Evolutionary conservation across 2,888 invertebrate species (phyloP), one percentile per base, ranked within the genome.

Genomic region (Cancer borealis): DNA sequence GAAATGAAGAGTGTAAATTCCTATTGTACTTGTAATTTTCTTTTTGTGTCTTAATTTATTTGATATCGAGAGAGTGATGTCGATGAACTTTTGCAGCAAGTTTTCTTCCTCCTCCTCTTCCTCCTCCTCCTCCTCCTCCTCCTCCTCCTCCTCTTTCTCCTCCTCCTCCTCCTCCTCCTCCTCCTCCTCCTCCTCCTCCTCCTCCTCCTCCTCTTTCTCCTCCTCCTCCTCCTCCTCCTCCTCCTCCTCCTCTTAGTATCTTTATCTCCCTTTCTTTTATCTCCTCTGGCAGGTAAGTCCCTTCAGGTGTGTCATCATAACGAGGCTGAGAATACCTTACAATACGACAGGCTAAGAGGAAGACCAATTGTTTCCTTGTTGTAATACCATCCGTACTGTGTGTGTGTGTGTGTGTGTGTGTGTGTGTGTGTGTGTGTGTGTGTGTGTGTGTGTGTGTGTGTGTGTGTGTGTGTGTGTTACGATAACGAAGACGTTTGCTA

Each of bases 11-110:
- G 30, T 10, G 17, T 49, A 39, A 79, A 79, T 3, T 79, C 26
- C 26, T 91, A n/a, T 91, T 39, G 21, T 54, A 39, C 66, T 21
- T 66, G 17, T 91, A 49, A 49, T 54, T 91, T 54, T 91, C 91
- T 91, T 54, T 73, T 54, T 73, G n/a, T 30, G 60, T 45, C 39
- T 60, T 60, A 60, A 49, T 60, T 54, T 60, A 47, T 54, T 54
- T 49, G 49, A 39, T 54, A 54, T 30, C 60, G 60, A 17, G 6
- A 91, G 49, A 3, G 49, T 30, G 26, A 39, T 17, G n/a, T 39
- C 26, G 46, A 49, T 91, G n/a, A 91, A 21, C 60, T 21, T 60
- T 91, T 91, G 46, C 54, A 26, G 14, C 91, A 49, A 46, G 17
- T 60, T 60, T 54, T 60, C 14, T n/a, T n/a, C 60, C 6, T 60